A percentile compares a stretch with the other conserved stretches of the same genome.
Conservation (phyloP, 1,140 invertebrate species). For the Euura saliciscinereae region DNA sequence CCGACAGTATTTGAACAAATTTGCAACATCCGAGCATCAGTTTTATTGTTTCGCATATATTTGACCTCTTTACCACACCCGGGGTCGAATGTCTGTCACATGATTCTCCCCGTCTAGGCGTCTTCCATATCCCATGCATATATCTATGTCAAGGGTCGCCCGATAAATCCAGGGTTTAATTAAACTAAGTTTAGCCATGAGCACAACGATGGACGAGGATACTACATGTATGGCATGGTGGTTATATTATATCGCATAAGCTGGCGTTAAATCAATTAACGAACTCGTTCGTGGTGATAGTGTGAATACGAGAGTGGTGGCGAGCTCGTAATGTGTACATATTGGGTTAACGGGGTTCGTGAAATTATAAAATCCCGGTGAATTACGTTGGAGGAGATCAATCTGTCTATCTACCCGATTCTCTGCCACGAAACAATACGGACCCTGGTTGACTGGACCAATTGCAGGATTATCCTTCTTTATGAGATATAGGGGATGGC, state of each 20-base stretch:
- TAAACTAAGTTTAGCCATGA: conserved; percentile 57
- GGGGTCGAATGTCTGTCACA: not conserved
- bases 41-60: not conserved
- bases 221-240: conserved; percentile 36
- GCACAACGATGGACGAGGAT: not conserved
- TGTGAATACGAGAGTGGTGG: not conserved
- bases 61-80: not conserved
- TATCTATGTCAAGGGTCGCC: conserved; percentile 37
- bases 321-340: no score
- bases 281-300: conserved; percentile 28
- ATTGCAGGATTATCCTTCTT: not conserved
- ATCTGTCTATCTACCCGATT: not conserved
- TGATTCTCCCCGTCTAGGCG: not conserved
- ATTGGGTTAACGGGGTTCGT: no score
- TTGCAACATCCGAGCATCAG: not conserved
- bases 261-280: conserved; percentile 55
- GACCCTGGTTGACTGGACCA: not conserved
- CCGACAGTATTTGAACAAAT: not conserved
- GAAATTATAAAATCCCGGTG: not conserved
- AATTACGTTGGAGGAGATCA: not conserved
- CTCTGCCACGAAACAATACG: not conserved
- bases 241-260: conserved; percentile 52
- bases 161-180: conserved; percentile 57
- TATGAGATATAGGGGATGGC: not conserved
- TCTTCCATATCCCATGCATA: conserved; percentile 16